Percentiles rank a stretch among this genome's conserved stretches.
Conservation (phyloP, 2,888 invertebrate species). For the Agonopterix heracliana region DNA sequence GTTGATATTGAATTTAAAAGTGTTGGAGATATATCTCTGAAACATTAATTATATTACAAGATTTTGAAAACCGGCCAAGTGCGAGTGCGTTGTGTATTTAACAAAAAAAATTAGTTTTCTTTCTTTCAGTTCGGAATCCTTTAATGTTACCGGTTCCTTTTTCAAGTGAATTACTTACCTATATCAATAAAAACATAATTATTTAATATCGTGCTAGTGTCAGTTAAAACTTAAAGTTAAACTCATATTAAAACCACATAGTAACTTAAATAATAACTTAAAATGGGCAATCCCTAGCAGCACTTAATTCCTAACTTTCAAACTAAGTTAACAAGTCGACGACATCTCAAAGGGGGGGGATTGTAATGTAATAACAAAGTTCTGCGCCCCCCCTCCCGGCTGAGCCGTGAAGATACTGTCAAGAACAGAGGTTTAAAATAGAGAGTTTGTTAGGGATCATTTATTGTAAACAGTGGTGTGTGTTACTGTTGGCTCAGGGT, state of each 20-base stretch:
- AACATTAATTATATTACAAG: no score
- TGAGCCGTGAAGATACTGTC: slow-evolving; percentile 22
- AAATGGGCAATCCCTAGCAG: slow-evolving; percentile 11
- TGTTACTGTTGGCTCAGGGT: not conserved
- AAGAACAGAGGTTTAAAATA: slow-evolving; percentile 5
- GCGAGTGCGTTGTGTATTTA: no score
- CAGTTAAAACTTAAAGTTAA: not conserved
- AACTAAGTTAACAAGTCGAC: slow-evolving; percentile 38
- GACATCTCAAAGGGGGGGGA: slow-evolving; percentile 20
- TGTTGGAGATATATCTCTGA: no score
- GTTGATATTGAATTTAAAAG: not conserved
- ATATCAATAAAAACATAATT: no score
- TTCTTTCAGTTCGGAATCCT: no score
- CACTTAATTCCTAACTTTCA: slow-evolving; percentile 21
- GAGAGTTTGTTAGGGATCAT: not conserved
- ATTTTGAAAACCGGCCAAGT: no score
- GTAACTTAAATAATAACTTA: slow-evolving; percentile 9
- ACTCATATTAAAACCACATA: not conserved
- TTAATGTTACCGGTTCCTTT: no score
- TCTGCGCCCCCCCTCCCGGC: slow-evolving; percentile 14
- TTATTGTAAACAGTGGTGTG: not conserved
- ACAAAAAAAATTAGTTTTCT: no score
- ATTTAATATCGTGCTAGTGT: no score
- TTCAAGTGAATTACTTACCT: no score
- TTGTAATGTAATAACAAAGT: slow-evolving; percentile 39